A percentile compares a stretch with the other conserved stretches of the same genome.
Conservation (phyloP, 2,888 invertebrate genomes). For the Drosophila ustulata region DNA sequence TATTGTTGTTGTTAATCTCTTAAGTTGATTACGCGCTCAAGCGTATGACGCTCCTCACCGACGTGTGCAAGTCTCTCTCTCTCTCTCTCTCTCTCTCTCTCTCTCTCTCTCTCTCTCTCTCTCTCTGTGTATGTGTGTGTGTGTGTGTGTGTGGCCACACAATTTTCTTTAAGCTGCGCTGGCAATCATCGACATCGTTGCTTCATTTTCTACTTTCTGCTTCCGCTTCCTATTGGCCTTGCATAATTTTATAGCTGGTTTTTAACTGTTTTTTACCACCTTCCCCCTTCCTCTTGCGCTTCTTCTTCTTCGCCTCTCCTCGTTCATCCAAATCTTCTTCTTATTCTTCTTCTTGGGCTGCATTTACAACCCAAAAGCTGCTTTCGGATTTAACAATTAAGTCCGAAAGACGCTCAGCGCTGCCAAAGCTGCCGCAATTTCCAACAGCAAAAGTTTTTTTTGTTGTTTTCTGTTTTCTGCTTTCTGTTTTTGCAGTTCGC, state of each 20-base stretch:
- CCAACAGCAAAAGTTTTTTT: neutral
- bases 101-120: constrained; percentile 18
- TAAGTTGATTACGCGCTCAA: constrained; percentile 45
- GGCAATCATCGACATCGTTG: constrained; percentile 51
- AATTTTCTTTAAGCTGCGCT: constrained; percentile 31
- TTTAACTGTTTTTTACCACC: constrained; percentile 16
- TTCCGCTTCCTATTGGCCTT: constrained; percentile 26
- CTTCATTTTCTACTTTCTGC: constrained; percentile 33
- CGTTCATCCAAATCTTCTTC: too few species aligned
- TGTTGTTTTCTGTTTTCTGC: neutral
- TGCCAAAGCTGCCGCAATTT: constrained; percentile 8
- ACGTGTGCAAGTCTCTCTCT: constrained; percentile 12
- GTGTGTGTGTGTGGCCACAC: constrained; percentile 19
- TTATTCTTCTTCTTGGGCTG: constrained; percentile 5
- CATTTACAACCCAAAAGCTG: constrained; percentile 37
- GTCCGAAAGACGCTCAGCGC: constrained; percentile 11
- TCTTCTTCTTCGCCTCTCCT: too few species aligned
- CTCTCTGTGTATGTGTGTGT: constrained; percentile 21
- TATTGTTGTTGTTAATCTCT: constrained; percentile 54
- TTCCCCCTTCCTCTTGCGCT: neutral
- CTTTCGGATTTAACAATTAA: constrained; percentile 30
- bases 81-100: constrained; percentile 18
- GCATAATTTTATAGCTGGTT: constrained; percentile 46
- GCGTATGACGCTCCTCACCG: constrained; percentile 14
- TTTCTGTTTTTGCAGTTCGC: constrained; percentile 15